Evolutionary conservation across 2,797 vertebrate species (phyloP), one percentile per base, ranked within the genome.

Genomic region (Anas capensis): DNA sequence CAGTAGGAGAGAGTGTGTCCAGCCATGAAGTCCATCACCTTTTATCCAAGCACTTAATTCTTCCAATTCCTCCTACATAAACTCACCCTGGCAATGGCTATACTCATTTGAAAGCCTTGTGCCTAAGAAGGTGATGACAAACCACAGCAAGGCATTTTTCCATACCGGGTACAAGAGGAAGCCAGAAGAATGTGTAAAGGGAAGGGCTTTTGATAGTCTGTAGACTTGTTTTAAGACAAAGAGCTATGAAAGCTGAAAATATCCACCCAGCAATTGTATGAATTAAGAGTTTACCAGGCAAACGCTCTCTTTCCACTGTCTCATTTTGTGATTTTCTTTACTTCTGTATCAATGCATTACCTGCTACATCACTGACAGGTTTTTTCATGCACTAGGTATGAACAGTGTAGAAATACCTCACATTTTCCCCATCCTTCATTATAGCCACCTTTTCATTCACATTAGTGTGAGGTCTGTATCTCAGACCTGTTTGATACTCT

Each of bases 251-350:
- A 90, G 33, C 4, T 65, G 48, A 78, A 88, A 83, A 83, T 33
- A 88, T 5, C 34, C 29, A 68, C 33, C 26, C n/a, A 66, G 0
- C 3, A 26, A 31, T 4, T 10, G 4, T n/a, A 82, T 5, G 24
- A 62, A 46, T 57, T 58, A 51, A 14, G 51, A 62, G 6, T 36
- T 56, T 46, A 82, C 31, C 9, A 80, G 21, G 29, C 24, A 82
- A 26, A 5, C 1, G 7, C 10, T 49, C 42, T 58, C 66, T 23
- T 73, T 38, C 38, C 19, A 56, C 0, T 0, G 6, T 19, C 44
- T 7, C 19, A 38, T 49, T 86, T 14, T 78, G 60, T 27, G 53
- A 57, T 26, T 33, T 44, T 76, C 29, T 53, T 21, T 69, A 44
- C 23, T 68, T 77, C 23, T 60, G 11, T 54, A 69, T 5, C 1